Evolutionary conservation across 2,888 invertebrate genomes (phyloP), one percentile per base, ranked within the genome.

Genomic region (Augochlorella aurata): DNA sequence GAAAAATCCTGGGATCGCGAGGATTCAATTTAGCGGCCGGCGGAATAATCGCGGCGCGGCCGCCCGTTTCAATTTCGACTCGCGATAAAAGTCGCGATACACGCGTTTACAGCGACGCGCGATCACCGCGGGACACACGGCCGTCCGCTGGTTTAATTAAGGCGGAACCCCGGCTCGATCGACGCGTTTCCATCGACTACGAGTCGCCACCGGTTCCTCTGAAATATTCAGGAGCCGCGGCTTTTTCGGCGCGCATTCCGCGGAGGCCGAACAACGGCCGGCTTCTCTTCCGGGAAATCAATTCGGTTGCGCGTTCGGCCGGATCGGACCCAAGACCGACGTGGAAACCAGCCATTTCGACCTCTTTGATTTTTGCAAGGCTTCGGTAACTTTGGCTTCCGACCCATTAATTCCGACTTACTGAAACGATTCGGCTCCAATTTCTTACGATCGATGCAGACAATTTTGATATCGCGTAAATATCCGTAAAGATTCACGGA

Each of bases 11-110:
- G 68, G 77, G 79, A 86, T 83, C 77, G 79, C 50, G 67, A 45
- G 79, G 84, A 81, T 80, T 81, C 80, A 88, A 87, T 87, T 88
- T 88, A 81, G 73, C 81, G 73, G 75, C 24, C 81, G 74, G 75
- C 24, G 29, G 86, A 75, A 80, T 80, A 85, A 85, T 85, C 82
- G 71, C 70, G 69, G 49, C 68, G 38, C 74, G 72, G 74, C 73
- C 29, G 73, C 38, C 74, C 83, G 70, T 84, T 83, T 84, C 79
- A 76, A 80, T 80, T 79, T 77, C 84, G 77, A 73, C 69, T 77
- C 69, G 80, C 72, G 84, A 84, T 84, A 84, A 84, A 84, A 83
- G 83, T 84, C 76, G 54, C 74, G 83, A 77, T 74, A 83, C 76
- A 78, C 83, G 67, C 83, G 82, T 82, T 83, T 74, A 79, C 76